Evolutionary conservation across 1,140 invertebrate genomes (phyloP).

Genomic region (Drosophila biarmipes): DNA sequence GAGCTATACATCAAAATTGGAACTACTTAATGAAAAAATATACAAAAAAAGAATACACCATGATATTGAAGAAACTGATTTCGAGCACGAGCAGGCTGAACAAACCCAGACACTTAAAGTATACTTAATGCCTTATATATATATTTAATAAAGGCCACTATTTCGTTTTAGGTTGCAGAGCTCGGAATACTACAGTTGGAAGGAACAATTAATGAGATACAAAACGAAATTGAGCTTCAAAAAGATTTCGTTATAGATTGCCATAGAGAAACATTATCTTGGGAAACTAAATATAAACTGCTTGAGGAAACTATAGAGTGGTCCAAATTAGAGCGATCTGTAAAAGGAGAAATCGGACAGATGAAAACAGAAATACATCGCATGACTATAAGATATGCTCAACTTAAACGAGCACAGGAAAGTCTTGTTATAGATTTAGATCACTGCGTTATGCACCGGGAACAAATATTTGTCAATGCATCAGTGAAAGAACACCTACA

Average conservation of each 20-base stretch:
- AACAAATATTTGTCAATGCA: constrained; percentile 87
- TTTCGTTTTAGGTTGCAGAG: constrained; percentile 86
- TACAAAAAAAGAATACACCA: constrained; percentile 87
- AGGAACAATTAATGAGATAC: constrained; percentile 88
- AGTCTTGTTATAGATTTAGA: constrained; percentile 91
- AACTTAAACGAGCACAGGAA: constrained; percentile 90
- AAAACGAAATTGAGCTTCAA: constrained; percentile 88
- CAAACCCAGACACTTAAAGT: constrained; percentile 85
- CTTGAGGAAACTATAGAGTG: constrained; percentile 89
- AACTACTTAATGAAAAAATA: constrained; percentile 87
- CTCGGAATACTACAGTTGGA: constrained; percentile 87
- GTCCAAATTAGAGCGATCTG: constrained; percentile 86
- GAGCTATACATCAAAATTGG: constrained; percentile 86
- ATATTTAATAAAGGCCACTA: constrained; percentile 7
- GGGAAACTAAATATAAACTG: constrained; percentile 91
- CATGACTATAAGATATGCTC: constrained; percentile 90
- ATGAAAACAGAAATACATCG: constrained; percentile 93
- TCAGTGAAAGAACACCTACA: constrained; percentile 86
- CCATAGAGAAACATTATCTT: constrained; percentile 89
- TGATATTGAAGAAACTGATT: constrained; percentile 87
- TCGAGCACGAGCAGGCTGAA: constrained; percentile 86
- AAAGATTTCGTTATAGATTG: constrained; percentile 87
- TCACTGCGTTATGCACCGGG: constrained; percentile 89
- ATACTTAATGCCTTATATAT: constrained; percentile 51
- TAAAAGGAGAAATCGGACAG: constrained; percentile 88